phyloP scores from a whole-genome alignment of 1,140 invertebrate genomes.

The Microplitis mediator region DNA sequence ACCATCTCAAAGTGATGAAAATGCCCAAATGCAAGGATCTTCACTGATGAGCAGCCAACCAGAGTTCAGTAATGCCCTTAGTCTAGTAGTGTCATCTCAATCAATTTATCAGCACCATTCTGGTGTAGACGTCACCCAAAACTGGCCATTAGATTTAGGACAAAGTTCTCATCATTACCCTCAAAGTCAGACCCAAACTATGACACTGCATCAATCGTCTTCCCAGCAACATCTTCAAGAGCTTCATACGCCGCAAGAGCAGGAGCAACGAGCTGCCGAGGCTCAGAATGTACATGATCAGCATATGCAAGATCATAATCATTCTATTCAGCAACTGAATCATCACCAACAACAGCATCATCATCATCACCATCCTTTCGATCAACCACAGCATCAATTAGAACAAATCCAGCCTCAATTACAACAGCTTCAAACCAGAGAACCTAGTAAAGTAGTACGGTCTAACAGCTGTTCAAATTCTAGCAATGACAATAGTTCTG shows the following conservation, averaged over 20 bases:
- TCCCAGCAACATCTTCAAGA: slow-evolving; percentile 45
- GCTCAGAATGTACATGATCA: slow-evolving; percentile 39
- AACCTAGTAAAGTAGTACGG: background rate
- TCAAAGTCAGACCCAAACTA: slow-evolving; percentile 38
- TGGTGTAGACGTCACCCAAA: slow-evolving; percentile 49
- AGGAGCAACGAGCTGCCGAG: slow-evolving; percentile 33
- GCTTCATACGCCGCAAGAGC: slow-evolving; percentile 42
- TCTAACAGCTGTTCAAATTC: slow-evolving; percentile 42
- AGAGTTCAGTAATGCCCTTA: slow-evolving; percentile 39
- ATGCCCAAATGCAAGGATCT: slow-evolving; percentile 36
- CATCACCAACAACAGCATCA: slow-evolving; percentile 33
- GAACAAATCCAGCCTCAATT: slow-evolving; percentile 29
- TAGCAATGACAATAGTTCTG: slow-evolving; percentile 42
- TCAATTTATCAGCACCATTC: slow-evolving; percentile 47
- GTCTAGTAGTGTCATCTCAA: slow-evolving; percentile 44
- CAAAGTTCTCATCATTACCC: slow-evolving; percentile 53
- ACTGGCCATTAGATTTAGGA: slow-evolving; percentile 57
- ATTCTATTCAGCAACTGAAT: slow-evolving; percentile 25
- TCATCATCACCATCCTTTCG: background rate
- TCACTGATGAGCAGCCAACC: slow-evolving; percentile 30
- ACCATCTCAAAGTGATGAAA: background rate
- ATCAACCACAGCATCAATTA: slow-evolving; percentile 26
- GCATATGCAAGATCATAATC: slow-evolving; percentile 9
- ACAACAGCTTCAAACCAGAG: background rate
- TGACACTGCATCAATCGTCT: slow-evolving; percentile 38